Conservation (phyloP, 2,797 vertebrate genomes). For the Catharus ustulatus region DNA sequence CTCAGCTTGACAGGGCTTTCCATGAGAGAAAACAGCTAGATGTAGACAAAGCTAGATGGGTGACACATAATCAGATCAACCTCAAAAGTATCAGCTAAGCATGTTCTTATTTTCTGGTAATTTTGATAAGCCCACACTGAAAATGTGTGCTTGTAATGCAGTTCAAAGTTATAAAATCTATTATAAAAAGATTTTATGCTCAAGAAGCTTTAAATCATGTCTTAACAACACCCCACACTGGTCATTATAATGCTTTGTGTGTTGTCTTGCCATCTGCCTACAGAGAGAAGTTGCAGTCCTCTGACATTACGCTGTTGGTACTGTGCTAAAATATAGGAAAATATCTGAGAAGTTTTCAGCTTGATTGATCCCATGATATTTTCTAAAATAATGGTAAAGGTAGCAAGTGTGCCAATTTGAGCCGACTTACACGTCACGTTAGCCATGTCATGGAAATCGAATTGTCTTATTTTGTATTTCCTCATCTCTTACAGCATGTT, state of each 20-base stretch:
- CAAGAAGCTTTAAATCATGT: constrained; percentile 58
- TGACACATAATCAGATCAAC: background rate
- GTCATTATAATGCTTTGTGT: constrained; percentile 65
- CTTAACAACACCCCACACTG: constrained; percentile 21
- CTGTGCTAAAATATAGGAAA: constrained; percentile 21
- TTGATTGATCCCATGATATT: background rate
- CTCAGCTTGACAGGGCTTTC: background rate
- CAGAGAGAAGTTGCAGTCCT: constrained; percentile 45
- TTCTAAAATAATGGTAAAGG: background rate
- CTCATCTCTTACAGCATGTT: rapidly evolving
- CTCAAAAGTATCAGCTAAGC: constrained; percentile 22
- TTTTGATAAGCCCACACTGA: constrained; percentile 46
- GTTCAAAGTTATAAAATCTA: constrained; percentile 52
- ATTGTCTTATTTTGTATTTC: background rate
- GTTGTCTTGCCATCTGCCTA: constrained; percentile 67
- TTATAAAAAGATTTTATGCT: constrained; percentile 20
- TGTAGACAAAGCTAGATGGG: background rate
- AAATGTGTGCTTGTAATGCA: background rate
- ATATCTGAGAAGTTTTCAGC: background rate
- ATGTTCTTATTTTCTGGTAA: background rate
- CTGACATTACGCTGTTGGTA: background rate
- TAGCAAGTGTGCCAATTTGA: background rate
- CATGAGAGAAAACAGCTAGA: background rate
- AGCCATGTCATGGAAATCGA: background rate
- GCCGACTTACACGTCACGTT: background rate